A percentile compares a stretch with the other conserved stretches of the same genome.
Conservation (phyloP, 2,797 vertebrate species). For the Arremon brunneinucha region DNA sequence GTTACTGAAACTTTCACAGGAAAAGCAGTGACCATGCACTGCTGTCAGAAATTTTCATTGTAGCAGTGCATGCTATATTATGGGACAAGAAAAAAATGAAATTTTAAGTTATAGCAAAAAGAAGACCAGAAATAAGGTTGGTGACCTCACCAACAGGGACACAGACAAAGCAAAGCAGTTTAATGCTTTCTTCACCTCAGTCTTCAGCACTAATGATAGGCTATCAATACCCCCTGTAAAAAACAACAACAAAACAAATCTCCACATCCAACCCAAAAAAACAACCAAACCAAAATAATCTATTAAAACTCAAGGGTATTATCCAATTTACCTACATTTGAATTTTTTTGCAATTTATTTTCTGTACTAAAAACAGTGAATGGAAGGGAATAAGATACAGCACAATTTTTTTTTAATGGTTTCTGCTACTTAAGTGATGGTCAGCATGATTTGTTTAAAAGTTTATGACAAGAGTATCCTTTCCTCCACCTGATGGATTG, state of each 20-base stretch:
- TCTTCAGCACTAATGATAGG: not conserved
- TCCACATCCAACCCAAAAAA: not conserved
- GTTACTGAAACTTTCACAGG: not conserved
- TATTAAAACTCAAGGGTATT: not conserved
- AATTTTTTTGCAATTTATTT: not conserved
- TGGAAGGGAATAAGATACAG: not conserved
- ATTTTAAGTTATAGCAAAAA: not conserved
- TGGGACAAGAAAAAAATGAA: not conserved
- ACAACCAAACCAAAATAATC: not conserved
- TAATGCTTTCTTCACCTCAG: fast-evolving
- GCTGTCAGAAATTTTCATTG: not conserved
- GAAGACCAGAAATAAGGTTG: not conserved
- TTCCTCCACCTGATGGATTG: not conserved
- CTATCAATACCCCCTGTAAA: not conserved
- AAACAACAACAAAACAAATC: not conserved
- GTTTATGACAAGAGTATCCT: not conserved
- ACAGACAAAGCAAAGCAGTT: not conserved
- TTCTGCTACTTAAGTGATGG: not conserved
- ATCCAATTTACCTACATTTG: not conserved
- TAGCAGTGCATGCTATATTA: not conserved
- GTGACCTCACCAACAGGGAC: not conserved
- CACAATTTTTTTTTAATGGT: not conserved
- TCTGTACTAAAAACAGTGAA: not conserved
- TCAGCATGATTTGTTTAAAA: not conserved
- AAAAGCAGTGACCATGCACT: not conserved